phyloP scores from a whole-genome alignment of 92 coral and sea anemone genomes.

The Galaxea fascicularis region DNA sequence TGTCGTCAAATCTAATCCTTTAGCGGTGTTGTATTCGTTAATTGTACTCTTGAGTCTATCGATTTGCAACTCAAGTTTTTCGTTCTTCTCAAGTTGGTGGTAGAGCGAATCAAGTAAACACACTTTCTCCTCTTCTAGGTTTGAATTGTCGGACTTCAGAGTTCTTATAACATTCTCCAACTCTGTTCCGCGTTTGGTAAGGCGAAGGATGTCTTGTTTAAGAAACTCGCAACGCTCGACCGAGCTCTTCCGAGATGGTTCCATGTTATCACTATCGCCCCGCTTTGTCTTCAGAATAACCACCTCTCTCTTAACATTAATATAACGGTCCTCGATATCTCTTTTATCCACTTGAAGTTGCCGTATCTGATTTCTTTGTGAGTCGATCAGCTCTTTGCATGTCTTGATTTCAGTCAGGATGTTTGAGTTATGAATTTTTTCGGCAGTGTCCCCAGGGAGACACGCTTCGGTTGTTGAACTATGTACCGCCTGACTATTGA shows the following conservation, averaged over 20 bases:
- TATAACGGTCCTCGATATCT: slow-evolving; percentile 84
- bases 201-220: slow-evolving; percentile 63
- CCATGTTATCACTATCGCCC: slow-evolving; percentile 59
- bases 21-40: slow-evolving; percentile 28
- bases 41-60: slow-evolving; percentile 54
- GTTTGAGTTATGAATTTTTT: slow-evolving; percentile 63
- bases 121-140: slow-evolving; percentile 83
- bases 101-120: slow-evolving; percentile 88
- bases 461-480: slow-evolving; percentile 25
- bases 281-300: slow-evolving; percentile 71
- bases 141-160: slow-evolving; percentile 78
- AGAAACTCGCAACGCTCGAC: slow-evolving; percentile 74
- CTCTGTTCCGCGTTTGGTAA: slow-evolving; percentile 69
- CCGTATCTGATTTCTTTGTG: slow-evolving; percentile 89
- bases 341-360: slow-evolving; percentile 91
- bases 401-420: slow-evolving; percentile 84
- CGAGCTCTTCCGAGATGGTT: slow-evolving; percentile 54
- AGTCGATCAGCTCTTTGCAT: slow-evolving; percentile 90
- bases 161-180: slow-evolving; percentile 74
- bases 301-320: slow-evolving; percentile 85
- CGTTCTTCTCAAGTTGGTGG: slow-evolving; percentile 93
- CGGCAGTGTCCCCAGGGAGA: slow-evolving; percentile 50
- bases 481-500: slow-evolving; percentile 46
- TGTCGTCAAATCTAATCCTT: slow-evolving; percentile 5
- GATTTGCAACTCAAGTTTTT: slow-evolving; percentile 89